A percentile compares a stretch with the other conserved stretches of the same genome.
These are phyloP conservation scores for Stratiomys singularior DNA, from an alignment of 2,888 invertebrate genomes.

Conservation along the genomic window DNA sequence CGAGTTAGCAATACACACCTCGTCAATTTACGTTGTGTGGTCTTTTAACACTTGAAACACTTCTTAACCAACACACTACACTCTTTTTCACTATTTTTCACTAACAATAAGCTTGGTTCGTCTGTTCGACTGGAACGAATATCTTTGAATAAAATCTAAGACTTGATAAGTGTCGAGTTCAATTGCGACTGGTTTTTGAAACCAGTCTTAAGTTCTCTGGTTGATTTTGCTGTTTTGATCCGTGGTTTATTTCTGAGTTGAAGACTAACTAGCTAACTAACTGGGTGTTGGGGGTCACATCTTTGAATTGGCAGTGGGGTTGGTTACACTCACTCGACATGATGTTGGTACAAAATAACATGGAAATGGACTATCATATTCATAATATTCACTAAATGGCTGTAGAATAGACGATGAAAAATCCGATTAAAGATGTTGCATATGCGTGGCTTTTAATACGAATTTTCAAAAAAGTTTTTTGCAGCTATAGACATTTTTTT, in stretches of 20 bases:
- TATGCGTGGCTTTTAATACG: too few relatives aligned
- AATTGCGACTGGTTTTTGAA: constrained; percentile 38
- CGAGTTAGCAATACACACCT: constrained; percentile 24
- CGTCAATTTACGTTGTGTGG: neutral
- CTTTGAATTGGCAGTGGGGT: constrained; percentile 2
- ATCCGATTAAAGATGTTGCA: too few relatives aligned
- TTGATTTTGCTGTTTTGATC: neutral
- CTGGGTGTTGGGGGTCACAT: neutral
- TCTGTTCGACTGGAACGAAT: neutral
- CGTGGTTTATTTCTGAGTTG: neutral
- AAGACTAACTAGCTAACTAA: neutral
- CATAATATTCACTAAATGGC: too few relatives aligned
- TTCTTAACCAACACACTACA: constrained; percentile 23
- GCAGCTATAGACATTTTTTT: too few relatives aligned
- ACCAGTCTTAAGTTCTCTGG: constrained; percentile 25
- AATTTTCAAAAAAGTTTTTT: too few relatives aligned
- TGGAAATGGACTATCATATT: too few relatives aligned
- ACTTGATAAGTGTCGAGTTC: neutral
- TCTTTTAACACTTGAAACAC: neutral
- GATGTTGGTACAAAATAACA: neutral
- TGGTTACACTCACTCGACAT: neutral
- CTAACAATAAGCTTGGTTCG: neutral
- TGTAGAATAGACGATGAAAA: too few relatives aligned
- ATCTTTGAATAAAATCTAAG: too few relatives aligned
- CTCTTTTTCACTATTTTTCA: neutral